Conservation (phyloP, 2,113 vertebrate species). For the Ardeotis arabs region DNA sequence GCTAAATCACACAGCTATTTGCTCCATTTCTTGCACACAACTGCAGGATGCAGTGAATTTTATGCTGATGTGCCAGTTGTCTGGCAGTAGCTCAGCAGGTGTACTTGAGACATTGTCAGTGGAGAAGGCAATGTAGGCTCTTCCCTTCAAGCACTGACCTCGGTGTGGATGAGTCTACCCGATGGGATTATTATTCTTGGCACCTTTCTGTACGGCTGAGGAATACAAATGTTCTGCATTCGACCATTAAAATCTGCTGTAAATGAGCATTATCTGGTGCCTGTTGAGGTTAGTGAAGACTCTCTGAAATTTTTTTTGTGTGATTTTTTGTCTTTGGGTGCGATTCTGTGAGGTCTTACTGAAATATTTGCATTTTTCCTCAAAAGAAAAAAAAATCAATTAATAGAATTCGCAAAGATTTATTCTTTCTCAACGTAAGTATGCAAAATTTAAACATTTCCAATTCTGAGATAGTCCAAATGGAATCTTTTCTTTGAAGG, state of each 20-base stretch:
- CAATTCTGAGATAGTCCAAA: background rate
- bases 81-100: background rate
- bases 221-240: background rate
- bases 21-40: constrained; percentile 10
- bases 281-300: background rate
- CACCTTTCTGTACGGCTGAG: background rate
- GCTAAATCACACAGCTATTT: constrained; percentile 37
- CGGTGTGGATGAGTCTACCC: background rate
- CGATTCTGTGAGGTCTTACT: background rate
- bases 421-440: background rate
- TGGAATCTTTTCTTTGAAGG: background rate
- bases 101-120: background rate
- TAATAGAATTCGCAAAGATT: background rate
- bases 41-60: background rate
- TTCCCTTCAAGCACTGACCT: background rate
- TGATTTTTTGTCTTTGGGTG: background rate
- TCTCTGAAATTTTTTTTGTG: background rate
- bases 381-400: background rate
- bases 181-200: background rate
- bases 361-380: background rate
- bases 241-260: background rate
- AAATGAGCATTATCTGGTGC: background rate
- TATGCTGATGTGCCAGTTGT: background rate
- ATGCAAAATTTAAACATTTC: background rate
- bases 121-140: background rate